A percentile compares a stretch with the other conserved stretches of the same genome.
Evolutionary conservation across 2,113 vertebrate species (phyloP).

Genomic region (Ibidorhyncha struthersii): DNA sequence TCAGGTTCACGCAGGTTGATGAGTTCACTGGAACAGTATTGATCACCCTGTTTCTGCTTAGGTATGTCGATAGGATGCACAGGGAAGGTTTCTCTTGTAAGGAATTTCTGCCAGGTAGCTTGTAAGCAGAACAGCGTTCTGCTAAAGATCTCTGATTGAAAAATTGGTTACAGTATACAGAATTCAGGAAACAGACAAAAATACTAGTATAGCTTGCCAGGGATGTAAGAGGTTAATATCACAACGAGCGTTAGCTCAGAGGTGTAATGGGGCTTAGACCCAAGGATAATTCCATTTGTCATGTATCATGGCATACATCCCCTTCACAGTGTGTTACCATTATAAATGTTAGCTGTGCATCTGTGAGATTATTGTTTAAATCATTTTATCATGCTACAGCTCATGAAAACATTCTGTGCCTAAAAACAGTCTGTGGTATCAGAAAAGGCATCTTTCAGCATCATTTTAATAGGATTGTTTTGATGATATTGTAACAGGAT

Average conservation of each 20-base stretch:
- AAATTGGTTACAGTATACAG: not conserved
- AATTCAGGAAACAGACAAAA: not conserved
- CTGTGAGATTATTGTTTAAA: slow-evolving; percentile 40
- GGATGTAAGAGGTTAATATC: not conserved
- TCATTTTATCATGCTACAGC: slow-evolving; percentile 27
- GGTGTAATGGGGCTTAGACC: slow-evolving; percentile 5
- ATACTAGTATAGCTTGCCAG: not conserved
- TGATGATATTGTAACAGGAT: slow-evolving; percentile 83
- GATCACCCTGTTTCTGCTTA: not conserved
- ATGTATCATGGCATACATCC: slow-evolving; percentile 36
- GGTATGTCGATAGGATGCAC: not conserved
- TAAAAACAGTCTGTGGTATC: not conserved
- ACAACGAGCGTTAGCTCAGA: not conserved
- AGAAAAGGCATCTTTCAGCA: not conserved
- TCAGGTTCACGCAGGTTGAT: not conserved
- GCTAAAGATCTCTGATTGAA: not conserved
- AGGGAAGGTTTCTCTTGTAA: not conserved
- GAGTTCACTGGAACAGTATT: not conserved
- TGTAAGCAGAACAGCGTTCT: not conserved
- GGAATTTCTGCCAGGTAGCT: not conserved
- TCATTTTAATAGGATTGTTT: slow-evolving; percentile 61
- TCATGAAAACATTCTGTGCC: slow-evolving; percentile 40
- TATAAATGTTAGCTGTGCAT: slow-evolving; percentile 46
- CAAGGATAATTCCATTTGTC: slow-evolving; percentile 53
- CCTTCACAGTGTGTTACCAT: slow-evolving; percentile 49